Evolutionary conservation across 2,113 vertebrate species (phyloP).

Genomic region (Epinephelus fuscoguttatus): DNA sequence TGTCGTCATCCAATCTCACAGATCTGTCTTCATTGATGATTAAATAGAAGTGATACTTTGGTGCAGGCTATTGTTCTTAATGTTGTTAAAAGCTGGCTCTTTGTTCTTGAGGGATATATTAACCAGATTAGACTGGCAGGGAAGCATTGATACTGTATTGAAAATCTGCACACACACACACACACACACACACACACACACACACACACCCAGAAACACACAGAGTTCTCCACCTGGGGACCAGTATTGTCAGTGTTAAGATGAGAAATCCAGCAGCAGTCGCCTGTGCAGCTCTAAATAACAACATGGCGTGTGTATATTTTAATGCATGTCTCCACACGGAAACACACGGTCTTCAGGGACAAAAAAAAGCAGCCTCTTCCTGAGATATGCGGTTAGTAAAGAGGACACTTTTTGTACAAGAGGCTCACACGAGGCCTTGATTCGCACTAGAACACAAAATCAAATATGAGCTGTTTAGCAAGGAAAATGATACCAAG

Average conservation of each 20-base stretch:
- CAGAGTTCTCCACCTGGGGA: background rate
- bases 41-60: conserved; percentile 53
- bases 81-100: conserved; percentile 52
- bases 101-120: conserved; percentile 42
- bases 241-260: background rate
- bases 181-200: background rate
- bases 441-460: background rate
- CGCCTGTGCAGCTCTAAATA: background rate
- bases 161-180: conserved; percentile 9
- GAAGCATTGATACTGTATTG: conserved; percentile 21
- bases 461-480: background rate
- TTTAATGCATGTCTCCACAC: conserved; percentile 2
- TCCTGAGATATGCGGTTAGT: conserved; percentile 2
- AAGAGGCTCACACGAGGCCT: background rate
- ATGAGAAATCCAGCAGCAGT: conserved; percentile 8
- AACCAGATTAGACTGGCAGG: conserved; percentile 45
- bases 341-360: background rate
- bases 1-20: conserved; percentile 27
- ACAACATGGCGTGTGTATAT: background rate
- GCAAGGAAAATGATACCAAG: background rate
- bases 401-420: conserved; percentile 1
- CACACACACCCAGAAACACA: background rate
- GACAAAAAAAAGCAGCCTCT: background rate
- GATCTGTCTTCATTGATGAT: conserved; percentile 35
- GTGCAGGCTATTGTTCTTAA: conserved; percentile 50